Evolutionary conservation across 2,113 vertebrate genomes (phyloP), one percentile per base, ranked within the genome.

Genomic region (Cyprinodon brontotheroides): DNA sequence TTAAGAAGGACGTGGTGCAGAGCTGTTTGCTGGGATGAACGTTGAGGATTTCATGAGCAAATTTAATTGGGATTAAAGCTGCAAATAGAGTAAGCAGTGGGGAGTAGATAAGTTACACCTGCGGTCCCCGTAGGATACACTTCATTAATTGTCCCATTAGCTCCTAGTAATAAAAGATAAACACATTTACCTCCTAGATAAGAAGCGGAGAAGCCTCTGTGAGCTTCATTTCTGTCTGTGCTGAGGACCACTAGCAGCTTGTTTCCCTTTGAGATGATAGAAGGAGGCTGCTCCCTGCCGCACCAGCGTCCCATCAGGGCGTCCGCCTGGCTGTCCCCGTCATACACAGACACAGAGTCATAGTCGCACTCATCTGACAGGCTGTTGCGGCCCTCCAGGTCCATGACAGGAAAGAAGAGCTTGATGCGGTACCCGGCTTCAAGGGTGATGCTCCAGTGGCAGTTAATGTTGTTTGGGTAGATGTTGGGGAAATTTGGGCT

Each of bases 401-500:
- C 97, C 93, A 99, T 89, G 74, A 96, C 82, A 7, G 94, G 93
- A 90, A 99, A 96, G 82, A 94, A 96, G 53, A 99, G 86, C 78
- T 96, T 98, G 89, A 98, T 60, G 17, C 94, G 93, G 87, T 97
- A 99, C 20, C 96, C 95, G 0, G 37, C 80, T 0, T 94, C 92
- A 5, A 96, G 86, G 38, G 84, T 92, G 80, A 98, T 90, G 78
- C 91, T 95, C 97, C 97, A 98, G 82, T 97, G 98, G 90, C 98
- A 99, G 68, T 95, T 96, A 87, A 99, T 96, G 87, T 99, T 97
- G 93, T 99, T 99, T 78, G 98, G 98, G 89, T 99, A 99, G 93
- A 95, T 95, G 83, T 61, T 88, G 67, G 98, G 97, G 79, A 96
- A 98, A 47, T 92, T 93, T 0, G 98, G 98, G 82, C 98, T 99